Evolutionary conservation across 2,888 invertebrate genomes (phyloP).

Genomic region (Mermis nigrescens): DNA sequence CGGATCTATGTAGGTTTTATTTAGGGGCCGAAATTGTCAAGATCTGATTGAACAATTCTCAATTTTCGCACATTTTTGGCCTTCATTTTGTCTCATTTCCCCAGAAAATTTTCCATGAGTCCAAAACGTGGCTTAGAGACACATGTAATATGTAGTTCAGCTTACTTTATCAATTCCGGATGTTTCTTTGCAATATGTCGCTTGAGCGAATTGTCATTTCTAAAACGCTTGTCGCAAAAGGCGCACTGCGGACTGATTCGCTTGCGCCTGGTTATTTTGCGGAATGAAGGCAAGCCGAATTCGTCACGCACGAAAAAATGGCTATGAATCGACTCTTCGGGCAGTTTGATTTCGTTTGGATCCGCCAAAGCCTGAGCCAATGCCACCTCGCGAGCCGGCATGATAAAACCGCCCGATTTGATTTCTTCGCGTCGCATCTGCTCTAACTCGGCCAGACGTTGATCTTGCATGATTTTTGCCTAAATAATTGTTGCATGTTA

Average conservation of each 20-base stretch:
- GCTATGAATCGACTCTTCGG: not conserved
- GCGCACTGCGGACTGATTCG: constrained; percentile 31
- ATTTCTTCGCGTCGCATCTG: constrained; percentile 2
- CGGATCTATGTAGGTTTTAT: too few relatives aligned
- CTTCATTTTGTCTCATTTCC: too few relatives aligned
- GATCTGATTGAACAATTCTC: too few relatives aligned
- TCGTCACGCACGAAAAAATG: constrained; percentile 24
- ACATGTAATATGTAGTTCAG: too few relatives aligned
- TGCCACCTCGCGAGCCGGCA: constrained; percentile 26
- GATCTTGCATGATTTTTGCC: not conserved
- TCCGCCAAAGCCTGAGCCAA: constrained; percentile 12
- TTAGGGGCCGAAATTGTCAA: too few relatives aligned
- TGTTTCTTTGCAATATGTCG: constrained; percentile 30
- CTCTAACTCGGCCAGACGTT: constrained; percentile 3
- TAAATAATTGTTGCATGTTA: not conserved
- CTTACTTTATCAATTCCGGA: constrained; percentile 22
- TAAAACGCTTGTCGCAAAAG: constrained; percentile 31
- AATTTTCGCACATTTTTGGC: too few relatives aligned
- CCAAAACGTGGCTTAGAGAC: too few relatives aligned
- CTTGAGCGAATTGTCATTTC: constrained; percentile 29
- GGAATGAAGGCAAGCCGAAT: constrained; percentile 18
- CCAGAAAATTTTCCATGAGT: too few relatives aligned
- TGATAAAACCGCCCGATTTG: constrained; percentile 29
- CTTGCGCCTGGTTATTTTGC: constrained; percentile 21
- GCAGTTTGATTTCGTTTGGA: constrained; percentile 2